Evolutionary conservation across 2,113 vertebrate genomes (phyloP), one percentile per base, ranked within the genome.

Genomic region (Chionis minor): DNA sequence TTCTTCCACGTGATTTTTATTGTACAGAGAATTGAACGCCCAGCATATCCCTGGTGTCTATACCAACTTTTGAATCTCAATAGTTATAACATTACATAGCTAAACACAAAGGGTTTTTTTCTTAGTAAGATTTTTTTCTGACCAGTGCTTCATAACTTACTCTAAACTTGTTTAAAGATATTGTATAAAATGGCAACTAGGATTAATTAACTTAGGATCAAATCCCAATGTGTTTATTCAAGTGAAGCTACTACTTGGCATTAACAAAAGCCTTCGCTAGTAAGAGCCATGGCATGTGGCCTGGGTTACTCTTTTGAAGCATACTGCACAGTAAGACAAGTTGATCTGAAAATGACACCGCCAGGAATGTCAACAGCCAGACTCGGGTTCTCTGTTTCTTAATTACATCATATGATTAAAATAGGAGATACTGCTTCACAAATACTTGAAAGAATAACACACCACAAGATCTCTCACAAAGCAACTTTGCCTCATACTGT

Each of bases 381-480:
- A 65, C 52, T 72, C 55, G 54, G 47, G 71, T 92, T 83, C 56
- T 85, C 56, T 30, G 23, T 55, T 86, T 58, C 42, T 4, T n/a
- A 66, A 74, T 80, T 63, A 65, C 47, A 92, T 90, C 51, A 71
- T 54, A 52, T 23, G 22, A 85, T 71, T 78, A 65, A 93, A 94
- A 92, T 18, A 54, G 23, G 42, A 94, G 23, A 55, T 14, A 59
- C 23, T 24, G 40, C 62, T 91, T 94, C 49, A n/a, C 42, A 67
- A 54, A 58, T 59, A 77, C 88, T 92, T 95, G 59, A n/a, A 55
- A 49, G 66, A 84, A 82, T 81, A 96, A 91, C 58, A 75, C 12
- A 80, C 44, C 33, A 42, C n/a, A 90, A 96, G 83, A 89, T 69
- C 81, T 87, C 82, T 61, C 35, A 38, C 75, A 91, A 81, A 96